Evolutionary conservation across 2,797 vertebrate species (phyloP).

Genomic region (Ctenopoma kingsleyae): DNA sequence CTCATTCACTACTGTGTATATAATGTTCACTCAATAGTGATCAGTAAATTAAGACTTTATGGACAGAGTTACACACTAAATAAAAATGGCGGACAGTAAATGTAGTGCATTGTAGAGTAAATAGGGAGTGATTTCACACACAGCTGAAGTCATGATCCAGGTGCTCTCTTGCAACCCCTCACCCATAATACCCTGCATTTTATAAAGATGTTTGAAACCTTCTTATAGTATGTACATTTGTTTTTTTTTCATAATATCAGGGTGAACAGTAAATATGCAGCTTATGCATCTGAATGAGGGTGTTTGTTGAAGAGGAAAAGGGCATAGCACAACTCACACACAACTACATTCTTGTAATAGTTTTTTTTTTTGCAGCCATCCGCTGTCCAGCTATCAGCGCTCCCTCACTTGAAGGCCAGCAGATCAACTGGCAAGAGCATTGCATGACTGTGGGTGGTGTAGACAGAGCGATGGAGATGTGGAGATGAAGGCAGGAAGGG

Average conservation of each 20-base stretch:
- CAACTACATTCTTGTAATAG: slow-evolving; percentile 35
- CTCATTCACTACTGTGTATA: too few species aligned
- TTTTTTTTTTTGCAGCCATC: slow-evolving; percentile 41
- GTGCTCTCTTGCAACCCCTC: not conserved
- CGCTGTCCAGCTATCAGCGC: slow-evolving; percentile 68
- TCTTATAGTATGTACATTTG: slow-evolving; percentile 31
- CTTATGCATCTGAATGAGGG: slow-evolving; percentile 51
- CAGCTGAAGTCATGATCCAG: slow-evolving; percentile 12
- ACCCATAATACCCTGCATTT: slow-evolving; percentile 22
- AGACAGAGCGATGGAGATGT: slow-evolving; percentile 67
- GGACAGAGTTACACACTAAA: too few species aligned
- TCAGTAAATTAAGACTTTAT: too few species aligned
- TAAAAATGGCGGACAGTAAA: too few species aligned
- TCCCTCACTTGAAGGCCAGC: slow-evolving; percentile 69
- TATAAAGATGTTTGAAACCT: slow-evolving; percentile 27
- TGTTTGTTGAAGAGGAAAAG: slow-evolving; percentile 57
- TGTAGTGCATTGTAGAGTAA: too few species aligned
- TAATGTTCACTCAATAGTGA: too few species aligned
- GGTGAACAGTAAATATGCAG: slow-evolving; percentile 64
- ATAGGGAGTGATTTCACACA: too few species aligned
- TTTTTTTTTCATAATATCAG: slow-evolving; percentile 61
- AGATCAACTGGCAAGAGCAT: slow-evolving; percentile 74
- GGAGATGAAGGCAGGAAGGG: slow-evolving; percentile 69
- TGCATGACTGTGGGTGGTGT: slow-evolving; percentile 72
- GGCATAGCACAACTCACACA: slow-evolving; percentile 28